Conservation (phyloP, 2,113 vertebrate genomes). For the Copsychus sechellarum region DNA sequence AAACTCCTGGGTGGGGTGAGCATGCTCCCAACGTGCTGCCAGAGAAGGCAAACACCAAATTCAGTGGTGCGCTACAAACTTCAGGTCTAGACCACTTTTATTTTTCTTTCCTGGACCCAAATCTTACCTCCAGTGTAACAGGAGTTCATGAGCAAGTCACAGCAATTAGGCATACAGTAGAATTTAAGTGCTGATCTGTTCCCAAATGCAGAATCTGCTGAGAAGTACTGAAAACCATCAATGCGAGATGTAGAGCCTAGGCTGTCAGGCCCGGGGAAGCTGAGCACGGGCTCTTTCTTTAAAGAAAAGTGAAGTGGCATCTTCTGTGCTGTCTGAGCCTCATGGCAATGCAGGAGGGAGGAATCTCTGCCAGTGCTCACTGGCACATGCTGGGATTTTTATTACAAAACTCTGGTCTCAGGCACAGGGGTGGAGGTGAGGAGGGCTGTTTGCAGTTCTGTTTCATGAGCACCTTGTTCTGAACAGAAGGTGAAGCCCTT, state of each 20-base stretch:
- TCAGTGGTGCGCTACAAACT: background rate
- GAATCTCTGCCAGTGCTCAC: background rate
- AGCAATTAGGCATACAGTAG: background rate
- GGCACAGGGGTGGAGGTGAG: background rate
- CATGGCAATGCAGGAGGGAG: accelerated
- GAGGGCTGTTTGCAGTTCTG: background rate
- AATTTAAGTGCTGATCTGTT: background rate
- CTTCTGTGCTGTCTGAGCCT: background rate
- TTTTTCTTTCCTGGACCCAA: background rate
- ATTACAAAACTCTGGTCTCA: background rate
- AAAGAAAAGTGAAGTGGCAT: background rate
- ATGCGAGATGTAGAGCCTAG: background rate
- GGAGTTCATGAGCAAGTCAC: background rate
- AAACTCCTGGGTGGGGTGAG: background rate
- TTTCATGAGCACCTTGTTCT: background rate
- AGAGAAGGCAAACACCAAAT: background rate
- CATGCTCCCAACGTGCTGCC: background rate
- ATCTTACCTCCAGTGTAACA: background rate
- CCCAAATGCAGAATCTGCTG: background rate
- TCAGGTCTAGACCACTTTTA: background rate
- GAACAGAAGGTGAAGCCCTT: background rate
- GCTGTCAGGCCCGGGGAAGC: background rate
- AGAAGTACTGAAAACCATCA: background rate
- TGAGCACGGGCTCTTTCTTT: accelerated
- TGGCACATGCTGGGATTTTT: background rate